Evolutionary conservation across 2,113 vertebrate species (phyloP).

Genomic region (Gadus macrocephalus): DNA sequence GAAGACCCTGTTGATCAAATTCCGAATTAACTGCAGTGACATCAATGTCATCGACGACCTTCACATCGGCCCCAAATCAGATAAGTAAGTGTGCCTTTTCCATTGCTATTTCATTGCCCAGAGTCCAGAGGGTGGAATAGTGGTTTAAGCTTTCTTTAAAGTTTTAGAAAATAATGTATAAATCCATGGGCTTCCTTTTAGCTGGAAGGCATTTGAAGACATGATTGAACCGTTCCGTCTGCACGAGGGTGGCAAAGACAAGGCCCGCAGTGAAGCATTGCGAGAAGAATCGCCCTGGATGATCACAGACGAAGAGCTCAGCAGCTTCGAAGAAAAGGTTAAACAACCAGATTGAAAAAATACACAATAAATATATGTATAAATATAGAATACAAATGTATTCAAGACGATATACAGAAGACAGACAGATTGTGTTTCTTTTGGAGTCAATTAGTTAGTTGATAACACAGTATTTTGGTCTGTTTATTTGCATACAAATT

Average conservation of each 20-base stretch:
- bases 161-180: neutral
- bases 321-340: constrained; percentile 91
- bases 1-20: constrained; percentile 87
- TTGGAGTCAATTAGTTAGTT: neutral
- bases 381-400: neutral
- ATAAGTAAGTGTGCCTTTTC: constrained; percentile 76
- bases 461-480: neutral
- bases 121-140: constrained; percentile 8
- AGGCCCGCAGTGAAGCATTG: constrained; percentile 80
- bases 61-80: constrained; percentile 80
- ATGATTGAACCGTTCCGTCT: constrained; percentile 94
- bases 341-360: constrained; percentile 11
- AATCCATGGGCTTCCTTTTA: constrained; percentile 56
- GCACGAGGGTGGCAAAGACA: constrained; percentile 83
- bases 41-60: constrained; percentile 88
- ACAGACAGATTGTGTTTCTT: neutral
- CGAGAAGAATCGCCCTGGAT: constrained; percentile 86
- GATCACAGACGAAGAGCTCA: constrained; percentile 90
- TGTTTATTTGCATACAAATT: neutral
- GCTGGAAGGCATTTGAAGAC: constrained; percentile 90
- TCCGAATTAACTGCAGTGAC: constrained; percentile 91
- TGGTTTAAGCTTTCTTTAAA: neutral
- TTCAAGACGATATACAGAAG: neutral
- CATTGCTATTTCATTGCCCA: neutral
- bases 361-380: neutral